Conservation (phyloP, 30 jellyfish, hydroid and myxozoan genomes). For the Aurelia coerulea region DNA sequence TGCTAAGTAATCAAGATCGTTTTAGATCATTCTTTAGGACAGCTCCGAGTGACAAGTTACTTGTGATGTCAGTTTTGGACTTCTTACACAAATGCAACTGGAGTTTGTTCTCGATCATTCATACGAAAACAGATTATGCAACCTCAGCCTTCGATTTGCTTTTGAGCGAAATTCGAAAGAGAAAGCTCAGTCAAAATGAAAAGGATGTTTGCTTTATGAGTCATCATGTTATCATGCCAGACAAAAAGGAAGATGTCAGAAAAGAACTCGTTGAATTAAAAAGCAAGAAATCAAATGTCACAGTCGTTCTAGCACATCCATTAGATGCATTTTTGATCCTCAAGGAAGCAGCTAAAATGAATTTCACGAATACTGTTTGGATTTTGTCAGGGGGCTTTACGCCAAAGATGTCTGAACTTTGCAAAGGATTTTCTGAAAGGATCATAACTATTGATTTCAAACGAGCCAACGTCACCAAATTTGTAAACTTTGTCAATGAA, state of each 20-base stretch:
- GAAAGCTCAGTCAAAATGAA: neutral
- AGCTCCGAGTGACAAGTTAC: constrained; percentile 63
- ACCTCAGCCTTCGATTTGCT: constrained; percentile 36
- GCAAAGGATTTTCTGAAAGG: constrained; percentile 10
- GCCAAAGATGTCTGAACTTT: neutral
- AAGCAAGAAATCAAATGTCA: constrained; percentile 2
- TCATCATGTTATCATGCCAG: constrained; percentile 2
- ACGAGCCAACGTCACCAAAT: neutral
- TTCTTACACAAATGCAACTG: constrained; percentile 25
- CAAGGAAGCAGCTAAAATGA: neutral
- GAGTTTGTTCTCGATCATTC: constrained; percentile 43
- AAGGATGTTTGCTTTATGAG: constrained; percentile 23
- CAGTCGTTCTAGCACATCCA: constrained; percentile 46
- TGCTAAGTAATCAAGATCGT: constrained; percentile 52
- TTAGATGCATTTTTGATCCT: constrained; percentile 20
- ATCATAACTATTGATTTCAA: constrained; percentile 24
- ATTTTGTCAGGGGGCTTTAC: constrained; percentile 45
- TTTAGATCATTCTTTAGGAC: constrained; percentile 72
- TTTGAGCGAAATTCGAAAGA: neutral
- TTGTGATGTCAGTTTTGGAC: constrained; percentile 31
- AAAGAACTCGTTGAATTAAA: constrained; percentile 6
- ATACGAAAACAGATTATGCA: constrained; percentile 75
- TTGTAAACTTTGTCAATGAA: constrained; percentile 9
- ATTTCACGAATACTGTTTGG: constrained; percentile 42
- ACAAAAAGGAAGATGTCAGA: constrained; percentile 1